phyloP scores from a whole-genome alignment of 2,797 vertebrate species.

The Bufotes viridis region DNA sequence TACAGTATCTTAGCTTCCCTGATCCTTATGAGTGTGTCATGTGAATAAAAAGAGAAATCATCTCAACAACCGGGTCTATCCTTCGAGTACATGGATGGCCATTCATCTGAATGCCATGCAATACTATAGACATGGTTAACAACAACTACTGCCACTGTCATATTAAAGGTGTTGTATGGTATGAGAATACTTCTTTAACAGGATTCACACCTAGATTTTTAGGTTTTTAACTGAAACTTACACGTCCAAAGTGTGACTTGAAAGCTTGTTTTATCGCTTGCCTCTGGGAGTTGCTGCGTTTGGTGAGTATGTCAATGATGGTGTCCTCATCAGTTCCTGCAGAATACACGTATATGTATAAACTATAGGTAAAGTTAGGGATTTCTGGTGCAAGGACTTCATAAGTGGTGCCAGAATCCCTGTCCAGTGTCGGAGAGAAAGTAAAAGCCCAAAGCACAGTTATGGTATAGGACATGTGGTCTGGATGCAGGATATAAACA shows the following conservation, averaged over 20 bases:
- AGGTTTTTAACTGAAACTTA: constrained; percentile 66
- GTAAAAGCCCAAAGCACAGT: not conserved
- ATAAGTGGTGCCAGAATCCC: too few species aligned
- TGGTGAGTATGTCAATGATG: constrained; percentile 88
- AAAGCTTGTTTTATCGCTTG: constrained; percentile 91
- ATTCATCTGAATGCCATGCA: too few species aligned
- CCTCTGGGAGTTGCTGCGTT: constrained; percentile 89
- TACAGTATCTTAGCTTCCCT: too few species aligned
- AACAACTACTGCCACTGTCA: too few species aligned
- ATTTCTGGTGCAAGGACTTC: not conserved
- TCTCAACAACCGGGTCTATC: too few species aligned
- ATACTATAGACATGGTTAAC: too few species aligned
- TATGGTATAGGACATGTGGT: not conserved
- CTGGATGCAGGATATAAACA: not conserved
- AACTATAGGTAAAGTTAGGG: not conserved
- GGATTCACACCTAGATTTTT: not conserved
- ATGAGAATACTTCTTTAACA: not conserved
- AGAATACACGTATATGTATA: constrained; percentile 17
- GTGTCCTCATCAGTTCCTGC: constrained; percentile 91
- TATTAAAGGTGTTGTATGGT: too few species aligned
- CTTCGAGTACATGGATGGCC: too few species aligned
- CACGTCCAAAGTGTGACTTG: constrained; percentile 94
- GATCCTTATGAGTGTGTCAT: too few species aligned
- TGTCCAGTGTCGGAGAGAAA: not conserved
- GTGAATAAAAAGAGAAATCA: too few species aligned